phyloP scores from a whole-genome alignment of 2,888 invertebrate genomes.

The Leptopilina syphax region DNA sequence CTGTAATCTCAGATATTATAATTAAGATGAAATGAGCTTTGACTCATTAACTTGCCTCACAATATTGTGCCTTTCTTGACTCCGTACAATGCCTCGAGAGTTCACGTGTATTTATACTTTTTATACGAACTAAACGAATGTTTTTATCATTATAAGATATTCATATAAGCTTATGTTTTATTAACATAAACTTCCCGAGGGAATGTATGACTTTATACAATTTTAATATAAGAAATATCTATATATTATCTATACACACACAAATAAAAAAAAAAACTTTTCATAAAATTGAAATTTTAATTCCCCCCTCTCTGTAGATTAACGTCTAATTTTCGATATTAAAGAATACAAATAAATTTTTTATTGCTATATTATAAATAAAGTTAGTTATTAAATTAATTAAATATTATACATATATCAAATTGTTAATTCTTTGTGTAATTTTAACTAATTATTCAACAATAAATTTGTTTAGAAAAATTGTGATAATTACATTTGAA shows the following conservation, averaged over 20 bases:
- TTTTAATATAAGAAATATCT: slow-evolving; percentile 29
- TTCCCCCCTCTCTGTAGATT: no score
- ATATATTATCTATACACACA: slow-evolving; percentile 13
- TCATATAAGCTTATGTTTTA: slow-evolving; percentile 6
- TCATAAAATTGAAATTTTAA: slow-evolving; percentile 10
- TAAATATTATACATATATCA: no score
- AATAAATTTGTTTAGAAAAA: no score
- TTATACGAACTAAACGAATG: slow-evolving; percentile 29
- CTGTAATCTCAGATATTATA: slow-evolving; percentile 31
- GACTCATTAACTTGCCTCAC: slow-evolving; percentile 37
- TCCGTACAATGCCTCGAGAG: slow-evolving; percentile 24
- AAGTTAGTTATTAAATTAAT: no score
- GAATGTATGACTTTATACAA: slow-evolving; percentile 19
- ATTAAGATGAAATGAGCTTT: slow-evolving; percentile 29
- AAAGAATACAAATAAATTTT: no score
- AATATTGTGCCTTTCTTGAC: slow-evolving; percentile 36
- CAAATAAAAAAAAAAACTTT: slow-evolving; percentile 37
- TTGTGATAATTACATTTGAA: no score
- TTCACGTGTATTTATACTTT: slow-evolving; percentile 39
- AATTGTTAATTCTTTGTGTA: no score
- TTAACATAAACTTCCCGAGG: slow-evolving; percentile 26
- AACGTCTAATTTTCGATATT: no score
- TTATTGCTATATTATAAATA: no score
- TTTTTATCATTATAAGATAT: slow-evolving; percentile 12
- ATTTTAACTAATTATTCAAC: no score